These are phyloP conservation scores for Tholera decimalis DNA, from an alignment of 2,888 invertebrate species.

Conservation along the genomic window DNA sequence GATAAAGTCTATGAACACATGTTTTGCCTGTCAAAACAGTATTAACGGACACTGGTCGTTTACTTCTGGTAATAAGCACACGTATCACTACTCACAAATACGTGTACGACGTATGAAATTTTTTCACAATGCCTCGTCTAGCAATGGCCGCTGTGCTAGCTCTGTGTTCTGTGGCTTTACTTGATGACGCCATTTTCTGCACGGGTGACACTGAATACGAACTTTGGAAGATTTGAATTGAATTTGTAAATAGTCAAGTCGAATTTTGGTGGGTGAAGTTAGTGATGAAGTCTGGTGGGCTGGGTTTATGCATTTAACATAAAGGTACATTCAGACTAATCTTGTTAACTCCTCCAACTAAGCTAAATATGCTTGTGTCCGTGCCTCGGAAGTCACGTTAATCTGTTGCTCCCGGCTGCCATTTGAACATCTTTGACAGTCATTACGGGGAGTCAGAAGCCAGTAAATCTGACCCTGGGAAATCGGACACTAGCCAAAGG, in stretches of 20 bases:
- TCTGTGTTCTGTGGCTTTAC: neutral
- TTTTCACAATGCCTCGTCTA: neutral
- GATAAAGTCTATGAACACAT: neutral
- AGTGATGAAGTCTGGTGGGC: neutral
- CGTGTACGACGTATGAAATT: neutral
- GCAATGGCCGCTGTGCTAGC: neutral
- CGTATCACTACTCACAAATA: neutral
- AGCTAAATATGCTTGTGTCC: no score
- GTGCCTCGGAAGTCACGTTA: no score
- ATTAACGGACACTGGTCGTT: neutral
- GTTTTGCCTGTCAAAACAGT: neutral
- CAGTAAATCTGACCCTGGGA: no score
- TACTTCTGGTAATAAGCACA: neutral
- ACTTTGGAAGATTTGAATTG: slow-evolving; percentile 17
- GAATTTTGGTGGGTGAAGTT: neutral
- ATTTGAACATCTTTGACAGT: no score
- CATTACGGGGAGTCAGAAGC: no score
- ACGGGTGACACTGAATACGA: neutral
- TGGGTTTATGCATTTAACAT: no score
- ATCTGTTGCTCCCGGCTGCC: no score
- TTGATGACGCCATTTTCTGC: slow-evolving; percentile 26
- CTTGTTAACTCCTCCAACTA: no score
- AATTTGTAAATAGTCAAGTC: slow-evolving; percentile 26
- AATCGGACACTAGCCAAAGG: no score
- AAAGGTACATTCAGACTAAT: no score